phyloP scores from a whole-genome alignment of 2,113 vertebrate species.

The Oophaga pumilio region DNA sequence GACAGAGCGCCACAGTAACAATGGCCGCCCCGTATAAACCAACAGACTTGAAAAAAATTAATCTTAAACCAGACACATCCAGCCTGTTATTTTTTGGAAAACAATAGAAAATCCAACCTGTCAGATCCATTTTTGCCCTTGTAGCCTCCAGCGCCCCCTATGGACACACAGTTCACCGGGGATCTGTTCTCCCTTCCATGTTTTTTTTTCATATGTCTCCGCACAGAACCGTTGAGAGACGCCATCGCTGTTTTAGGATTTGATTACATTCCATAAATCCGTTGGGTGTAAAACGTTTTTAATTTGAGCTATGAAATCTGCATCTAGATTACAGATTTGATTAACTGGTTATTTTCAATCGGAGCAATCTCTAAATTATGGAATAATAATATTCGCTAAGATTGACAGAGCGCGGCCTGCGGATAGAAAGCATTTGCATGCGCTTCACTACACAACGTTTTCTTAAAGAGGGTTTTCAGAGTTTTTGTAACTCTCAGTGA shows the following conservation, averaged over 20 bases:
- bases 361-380: conserved; percentile 15
- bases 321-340: conserved; percentile 45
- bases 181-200: not conserved
- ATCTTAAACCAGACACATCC: too few species aligned
- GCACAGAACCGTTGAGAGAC: not conserved
- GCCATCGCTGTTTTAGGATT: not conserved
- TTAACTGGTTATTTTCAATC: conserved; percentile 38
- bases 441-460: not conserved
- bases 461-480: too few species aligned
- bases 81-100: too few species aligned
- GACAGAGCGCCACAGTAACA: too few species aligned
- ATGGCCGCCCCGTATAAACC: too few species aligned
- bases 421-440: not conserved
- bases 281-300: conserved; percentile 14
- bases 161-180: not conserved
- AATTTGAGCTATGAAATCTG: conserved; percentile 36
- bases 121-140: not conserved
- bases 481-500: too few species aligned
- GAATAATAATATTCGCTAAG: conserved; percentile 11
- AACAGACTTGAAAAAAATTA: too few species aligned
- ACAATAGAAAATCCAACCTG: too few species aligned
- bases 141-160: not conserved
- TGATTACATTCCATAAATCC: conserved; percentile 32
- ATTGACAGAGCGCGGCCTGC: not conserved
- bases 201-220: not conserved